A percentile compares a stretch with the other conserved stretches of the same genome.
phyloP scores from a whole-genome alignment of 2,888 invertebrate genomes.

The Patella caerulea region DNA sequence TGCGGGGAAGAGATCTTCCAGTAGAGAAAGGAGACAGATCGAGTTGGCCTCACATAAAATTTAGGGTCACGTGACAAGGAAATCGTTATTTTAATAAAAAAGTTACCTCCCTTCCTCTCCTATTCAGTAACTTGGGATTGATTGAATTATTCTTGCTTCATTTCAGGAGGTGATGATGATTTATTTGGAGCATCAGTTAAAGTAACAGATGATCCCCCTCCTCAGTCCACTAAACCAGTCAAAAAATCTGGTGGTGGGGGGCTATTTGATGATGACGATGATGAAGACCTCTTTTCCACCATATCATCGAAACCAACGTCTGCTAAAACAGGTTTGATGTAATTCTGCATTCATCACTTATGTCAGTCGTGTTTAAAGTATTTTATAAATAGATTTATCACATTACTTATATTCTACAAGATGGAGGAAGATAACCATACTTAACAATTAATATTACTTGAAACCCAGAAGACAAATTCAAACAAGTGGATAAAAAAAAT shows the following conservation, averaged over 20 bases:
- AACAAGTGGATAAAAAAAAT: constrained; percentile 10
- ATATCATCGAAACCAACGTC: constrained; percentile 26
- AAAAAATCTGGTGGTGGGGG: constrained; percentile 17
- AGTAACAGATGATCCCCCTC: background rate
- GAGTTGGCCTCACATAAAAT: too few relatives aligned
- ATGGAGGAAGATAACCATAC: constrained; percentile 6
- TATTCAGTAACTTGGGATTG: background rate
- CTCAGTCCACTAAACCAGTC: background rate
- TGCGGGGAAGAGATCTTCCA: too few relatives aligned
- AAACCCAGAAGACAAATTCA: constrained; percentile 8
- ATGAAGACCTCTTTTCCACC: constrained; percentile 47
- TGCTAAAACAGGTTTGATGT: constrained; percentile 11
- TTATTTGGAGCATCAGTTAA: constrained; percentile 15
- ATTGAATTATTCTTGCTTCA: background rate
- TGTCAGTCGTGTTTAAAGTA: too few relatives aligned
- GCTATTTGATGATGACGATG: constrained; percentile 40
- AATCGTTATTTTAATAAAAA: too few relatives aligned
- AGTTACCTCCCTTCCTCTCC: too few relatives aligned
- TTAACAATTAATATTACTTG: background rate
- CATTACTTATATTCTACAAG: constrained; percentile 12
- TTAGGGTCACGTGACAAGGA: too few relatives aligned
- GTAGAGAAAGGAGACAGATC: too few relatives aligned
- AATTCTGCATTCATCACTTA: too few relatives aligned
- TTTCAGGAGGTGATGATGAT: constrained; percentile 26
- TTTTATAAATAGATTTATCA: background rate